These are phyloP conservation scores for Clostera curtula DNA, from an alignment of 2,888 invertebrate species.

Conservation along the genomic window DNA sequence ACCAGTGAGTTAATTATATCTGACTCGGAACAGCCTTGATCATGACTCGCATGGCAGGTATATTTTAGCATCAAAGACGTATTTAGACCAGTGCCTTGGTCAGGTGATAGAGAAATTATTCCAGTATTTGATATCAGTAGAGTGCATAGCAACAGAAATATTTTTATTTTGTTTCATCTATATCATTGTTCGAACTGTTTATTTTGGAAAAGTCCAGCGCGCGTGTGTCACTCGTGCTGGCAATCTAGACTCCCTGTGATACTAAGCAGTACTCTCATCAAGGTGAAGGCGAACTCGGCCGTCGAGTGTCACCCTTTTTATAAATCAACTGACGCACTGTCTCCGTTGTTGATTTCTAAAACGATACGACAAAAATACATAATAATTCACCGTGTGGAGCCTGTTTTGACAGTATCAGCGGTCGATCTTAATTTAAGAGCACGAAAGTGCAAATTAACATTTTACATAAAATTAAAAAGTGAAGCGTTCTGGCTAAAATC, in stretches of 20 bases:
- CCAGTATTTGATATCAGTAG: constrained; percentile 28
- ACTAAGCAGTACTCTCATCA: constrained; percentile 53
- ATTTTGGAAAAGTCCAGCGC: constrained; percentile 49
- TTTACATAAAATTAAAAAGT: constrained; percentile 11
- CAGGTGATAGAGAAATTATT: constrained; percentile 25
- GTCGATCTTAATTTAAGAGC: constrained; percentile 13
- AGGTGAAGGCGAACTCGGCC: constrained; percentile 64
- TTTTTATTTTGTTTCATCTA: constrained; percentile 42
- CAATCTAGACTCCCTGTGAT: constrained; percentile 50
- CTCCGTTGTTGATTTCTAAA: constrained; percentile 24
- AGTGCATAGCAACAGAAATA: constrained; percentile 34
- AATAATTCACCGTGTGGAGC: constrained; percentile 9
- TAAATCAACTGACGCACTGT: constrained; percentile 50
- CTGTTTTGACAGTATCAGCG: constrained; percentile 12
- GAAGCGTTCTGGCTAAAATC: constrained; percentile 6
- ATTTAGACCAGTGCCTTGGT: constrained; percentile 25
- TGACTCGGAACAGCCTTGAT: constrained; percentile 31
- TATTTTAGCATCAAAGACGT: constrained; percentile 41
- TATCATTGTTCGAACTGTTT: constrained; percentile 58
- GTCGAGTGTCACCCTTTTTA: constrained; percentile 51
- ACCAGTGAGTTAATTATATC: constrained; percentile 41
- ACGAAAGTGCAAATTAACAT: constrained; percentile 13
- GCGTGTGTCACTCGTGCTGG: constrained; percentile 60
- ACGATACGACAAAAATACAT: constrained; percentile 15
- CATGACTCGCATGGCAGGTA: constrained; percentile 31